Evolutionary conservation across 2,113 vertebrate genomes (phyloP), one percentile per base, ranked within the genome.

Genomic region (Empidonax traillii): DNA sequence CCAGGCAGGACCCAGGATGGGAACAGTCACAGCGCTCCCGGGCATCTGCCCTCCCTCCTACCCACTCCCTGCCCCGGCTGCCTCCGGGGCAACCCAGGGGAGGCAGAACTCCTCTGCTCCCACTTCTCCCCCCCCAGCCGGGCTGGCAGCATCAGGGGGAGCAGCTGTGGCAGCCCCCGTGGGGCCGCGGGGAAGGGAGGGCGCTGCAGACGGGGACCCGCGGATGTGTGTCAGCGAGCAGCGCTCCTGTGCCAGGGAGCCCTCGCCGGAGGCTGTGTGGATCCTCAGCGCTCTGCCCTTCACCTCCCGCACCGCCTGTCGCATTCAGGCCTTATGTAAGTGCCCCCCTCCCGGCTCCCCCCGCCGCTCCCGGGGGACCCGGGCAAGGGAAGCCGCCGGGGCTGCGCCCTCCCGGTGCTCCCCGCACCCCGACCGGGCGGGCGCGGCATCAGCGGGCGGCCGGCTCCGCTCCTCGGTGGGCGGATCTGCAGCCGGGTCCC

Each of bases 261-360:
- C 93, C 89, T 91, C 27, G 67, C 93, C 51, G 84, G 61, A 81
- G 89, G 87, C 83, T 93, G 28, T 21, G 83, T 30, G 63, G 51
- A 77, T 88, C n/a, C 58, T 61, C 92, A 77, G 55, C 0, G 21
- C 90, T 90, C 94, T 87, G 94, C 67, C 91, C 69, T 93, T 94
- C 89, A 78, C 85, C 83, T 85, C 83, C 73, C 6, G 46, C 72
- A 27, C 81, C 1, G 81, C 78, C 87, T 96, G 94, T 71, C 15
- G 85, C 78, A 39, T 65, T 28, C 33, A 35, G 56, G 52, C 23
- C 61, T 97, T 96, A 94, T 67, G 59, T 93, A 95, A 96, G 72
- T 4, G 31, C 6, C 33, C 8, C 33, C 28, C 18, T 8, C 44
- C 19, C 53, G 16, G 17, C 59, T 51, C 31, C 53, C 27, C 31